Base-by-base conservation (phyloP, 2,113 vertebrate genomes). In the Phoxinus phoxinus region DNA sequence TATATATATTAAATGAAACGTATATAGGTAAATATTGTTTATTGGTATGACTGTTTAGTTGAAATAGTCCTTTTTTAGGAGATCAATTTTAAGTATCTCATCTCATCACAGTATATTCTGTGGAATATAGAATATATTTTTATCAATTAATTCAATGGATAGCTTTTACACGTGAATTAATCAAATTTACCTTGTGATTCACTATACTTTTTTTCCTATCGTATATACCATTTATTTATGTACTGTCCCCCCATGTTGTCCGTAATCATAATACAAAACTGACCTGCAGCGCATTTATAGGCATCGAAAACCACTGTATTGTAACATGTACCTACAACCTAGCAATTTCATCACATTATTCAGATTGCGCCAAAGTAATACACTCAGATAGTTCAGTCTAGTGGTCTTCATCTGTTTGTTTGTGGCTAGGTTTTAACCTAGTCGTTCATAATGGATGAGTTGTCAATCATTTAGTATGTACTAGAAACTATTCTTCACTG, bases 381-480 rank as follows among this genome's bases (percentile, higher is more conserved):
- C 53, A 59, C 46, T 59, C 17, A 15, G 17, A 58, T 78, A 59
- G 15, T 79, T 79, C 53, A 61, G 75, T 56, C 75, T 78, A 58
- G 21, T n/a, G 53, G 21, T 41, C 53, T 79, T 56, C 32, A 15
- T 48, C 27, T 82, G 19, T 51, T 48, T 82, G 41, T 69, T 82
- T 82, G 80, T 82, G 44, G 63, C 61, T 69, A 53, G 35, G n/a
- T 46, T 61, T 65, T 65, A 81, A 65, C 3, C 1, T 25, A 30
- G 61, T 21, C 61, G 7, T 82, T 69, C 61, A 82, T 69, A 82
- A 69, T 69, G 61, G 44, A 82, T 82, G 59, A 51, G 17, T 81
- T 69, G 10, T 71, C 27, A 71, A 82, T 67, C 61, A 67, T 53
- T 83, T 59, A 79, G 23, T 56, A 56, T 59, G 56, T 37, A 79